phyloP scores from a whole-genome alignment of 2,797 vertebrate species.

The Chaenodraco wilsoni region DNA sequence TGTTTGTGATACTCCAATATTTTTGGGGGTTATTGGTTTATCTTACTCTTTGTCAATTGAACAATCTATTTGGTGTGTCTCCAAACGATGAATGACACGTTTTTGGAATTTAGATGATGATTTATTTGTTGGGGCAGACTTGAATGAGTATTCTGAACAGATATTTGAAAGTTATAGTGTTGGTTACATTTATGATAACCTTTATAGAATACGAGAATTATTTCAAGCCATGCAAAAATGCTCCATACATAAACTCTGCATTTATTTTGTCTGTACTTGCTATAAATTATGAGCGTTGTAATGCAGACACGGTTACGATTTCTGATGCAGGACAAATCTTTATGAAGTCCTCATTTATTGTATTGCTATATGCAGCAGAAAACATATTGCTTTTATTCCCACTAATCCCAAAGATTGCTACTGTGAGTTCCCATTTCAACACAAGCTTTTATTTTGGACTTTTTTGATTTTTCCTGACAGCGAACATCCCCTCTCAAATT shows the following conservation, averaged over 20 bases:
- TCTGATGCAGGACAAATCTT: conserved; percentile 32
- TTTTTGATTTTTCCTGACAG: conserved; percentile 40
- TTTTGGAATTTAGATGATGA: conserved; percentile 38
- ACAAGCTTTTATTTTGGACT: conserved; percentile 33
- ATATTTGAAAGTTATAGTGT: conserved; percentile 25
- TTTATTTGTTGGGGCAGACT: conserved; percentile 40
- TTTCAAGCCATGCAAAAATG: conserved; percentile 28
- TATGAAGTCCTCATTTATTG: conserved; percentile 21
- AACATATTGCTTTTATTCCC: conserved; percentile 67
- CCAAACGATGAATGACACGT: conserved; percentile 32
- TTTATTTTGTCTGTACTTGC: conserved; percentile 35
- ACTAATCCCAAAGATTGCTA: conserved; percentile 54
- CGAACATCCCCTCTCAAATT: conserved; percentile 62
- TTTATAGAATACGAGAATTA: not conserved
- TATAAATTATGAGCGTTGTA: conserved; percentile 33
- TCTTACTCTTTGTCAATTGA: not conserved
- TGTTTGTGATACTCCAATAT: conserved; percentile 18
- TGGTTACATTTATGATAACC: conserved; percentile 6
- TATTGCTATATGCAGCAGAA: conserved; percentile 20
- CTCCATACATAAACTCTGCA: conserved; percentile 5
- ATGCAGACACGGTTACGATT: conserved; percentile 4
- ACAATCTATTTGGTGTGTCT: conserved; percentile 27
- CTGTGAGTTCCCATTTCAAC: conserved; percentile 40
- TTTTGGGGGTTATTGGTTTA: too few species aligned
- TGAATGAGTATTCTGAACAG: conserved; percentile 33